Conservation (phyloP, 1,140 invertebrate genomes). For the Bombus waltoni region DNA sequence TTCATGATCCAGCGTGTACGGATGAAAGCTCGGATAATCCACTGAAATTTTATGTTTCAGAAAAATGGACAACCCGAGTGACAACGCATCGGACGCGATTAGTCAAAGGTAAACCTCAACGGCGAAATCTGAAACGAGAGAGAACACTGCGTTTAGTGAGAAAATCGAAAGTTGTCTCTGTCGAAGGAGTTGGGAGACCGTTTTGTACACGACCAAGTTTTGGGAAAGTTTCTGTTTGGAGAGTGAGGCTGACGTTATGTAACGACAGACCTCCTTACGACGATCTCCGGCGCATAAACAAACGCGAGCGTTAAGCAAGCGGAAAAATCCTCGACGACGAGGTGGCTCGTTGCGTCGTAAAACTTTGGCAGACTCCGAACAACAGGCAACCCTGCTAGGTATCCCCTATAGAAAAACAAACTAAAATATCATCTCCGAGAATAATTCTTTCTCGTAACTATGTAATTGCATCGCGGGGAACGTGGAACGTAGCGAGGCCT, state of each 20-base stretch:
- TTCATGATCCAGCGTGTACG: background rate
- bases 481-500: background rate
- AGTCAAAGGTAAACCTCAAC: constrained; percentile 51
- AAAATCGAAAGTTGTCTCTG: background rate
- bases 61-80: constrained; percentile 35
- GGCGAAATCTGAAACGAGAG: background rate
- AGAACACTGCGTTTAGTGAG: background rate
- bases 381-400: too few relatives aligned
- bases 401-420: background rate
- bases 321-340: background rate
- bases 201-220: too few relatives aligned
- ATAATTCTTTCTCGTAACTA: background rate
- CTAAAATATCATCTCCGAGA: background rate
- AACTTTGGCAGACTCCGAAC: background rate
- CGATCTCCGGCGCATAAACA: background rate
- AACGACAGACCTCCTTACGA: background rate
- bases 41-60: constrained; percentile 46
- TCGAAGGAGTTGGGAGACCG: too few relatives aligned
- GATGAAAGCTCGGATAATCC: background rate
- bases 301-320: background rate
- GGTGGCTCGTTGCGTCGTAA: background rate
- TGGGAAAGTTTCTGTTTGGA: too few relatives aligned
- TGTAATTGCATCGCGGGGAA: background rate
- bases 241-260: background rate
- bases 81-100: constrained; percentile 35